Conservation (phyloP, 2,888 invertebrate genomes). For the Lithophane socia region DNA sequence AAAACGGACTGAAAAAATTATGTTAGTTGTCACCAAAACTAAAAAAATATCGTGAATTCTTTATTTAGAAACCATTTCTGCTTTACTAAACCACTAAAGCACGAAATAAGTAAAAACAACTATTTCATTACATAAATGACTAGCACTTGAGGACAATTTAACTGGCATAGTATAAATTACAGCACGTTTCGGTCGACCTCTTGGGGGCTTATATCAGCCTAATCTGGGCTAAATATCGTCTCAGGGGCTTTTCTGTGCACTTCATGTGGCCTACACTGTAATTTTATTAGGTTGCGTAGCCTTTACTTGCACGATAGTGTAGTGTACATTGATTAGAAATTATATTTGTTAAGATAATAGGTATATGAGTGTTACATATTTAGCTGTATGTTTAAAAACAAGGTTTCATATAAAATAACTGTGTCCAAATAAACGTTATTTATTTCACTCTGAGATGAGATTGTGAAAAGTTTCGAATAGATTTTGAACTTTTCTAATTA, state of each 20-base stretch:
- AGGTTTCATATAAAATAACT: no score
- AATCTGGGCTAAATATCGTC: slow-evolving; percentile 46
- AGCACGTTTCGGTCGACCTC: slow-evolving; percentile 19
- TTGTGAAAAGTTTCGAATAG: no score
- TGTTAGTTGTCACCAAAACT: no score
- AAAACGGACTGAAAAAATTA: neutral
- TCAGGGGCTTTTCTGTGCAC: slow-evolving; percentile 46
- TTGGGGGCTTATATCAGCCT: slow-evolving; percentile 29
- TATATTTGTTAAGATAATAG: neutral
- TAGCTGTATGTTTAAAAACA: no score
- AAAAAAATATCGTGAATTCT: no score
- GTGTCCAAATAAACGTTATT: no score
- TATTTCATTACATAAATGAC: slow-evolving; percentile 27
- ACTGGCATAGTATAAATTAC: slow-evolving; percentile 32
- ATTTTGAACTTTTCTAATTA: no score
- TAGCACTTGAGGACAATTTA: slow-evolving; percentile 11
- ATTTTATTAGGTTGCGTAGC: slow-evolving; percentile 37
- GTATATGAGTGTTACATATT: no score
- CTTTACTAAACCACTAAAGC: neutral
- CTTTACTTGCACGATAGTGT: slow-evolving; percentile 32
- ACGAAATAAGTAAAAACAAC: neutral
- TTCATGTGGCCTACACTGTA: slow-evolving; percentile 44
- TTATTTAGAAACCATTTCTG: no score
- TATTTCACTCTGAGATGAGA: no score
- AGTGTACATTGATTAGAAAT: neutral